Conservation (phyloP, 2,113 vertebrate species). For the Hypocryptadius cinnamomeus region DNA sequence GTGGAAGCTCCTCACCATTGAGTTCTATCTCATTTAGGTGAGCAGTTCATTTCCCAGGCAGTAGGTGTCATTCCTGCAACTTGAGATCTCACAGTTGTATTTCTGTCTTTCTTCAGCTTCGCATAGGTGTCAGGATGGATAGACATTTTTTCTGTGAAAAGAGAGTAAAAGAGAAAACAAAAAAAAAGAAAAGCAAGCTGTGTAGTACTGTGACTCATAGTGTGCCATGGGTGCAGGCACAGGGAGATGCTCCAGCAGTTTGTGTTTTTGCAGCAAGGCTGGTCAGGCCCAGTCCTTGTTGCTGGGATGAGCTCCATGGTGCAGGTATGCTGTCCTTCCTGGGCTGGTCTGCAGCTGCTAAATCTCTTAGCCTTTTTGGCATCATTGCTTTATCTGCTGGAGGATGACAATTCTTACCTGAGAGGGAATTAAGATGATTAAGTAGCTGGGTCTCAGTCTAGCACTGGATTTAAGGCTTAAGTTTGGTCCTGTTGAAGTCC, state of each 20-base stretch:
- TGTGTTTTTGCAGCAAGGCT: background rate
- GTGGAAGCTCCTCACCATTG: background rate
- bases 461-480: constrained; percentile 8
- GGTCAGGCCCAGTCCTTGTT: background rate
- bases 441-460: background rate
- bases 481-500: background rate
- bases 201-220: background rate
- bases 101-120: background rate
- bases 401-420: background rate
- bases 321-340: background rate
- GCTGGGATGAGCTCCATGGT: background rate
- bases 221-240: accelerated
- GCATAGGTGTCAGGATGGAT: background rate
- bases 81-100: background rate
- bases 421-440: background rate
- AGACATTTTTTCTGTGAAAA: background rate
- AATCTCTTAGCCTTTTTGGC: background rate
- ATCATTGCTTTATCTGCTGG: background rate
- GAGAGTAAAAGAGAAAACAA: background rate
- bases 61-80: constrained; percentile 59
- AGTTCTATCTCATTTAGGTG: background rate
- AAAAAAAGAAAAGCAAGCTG: background rate
- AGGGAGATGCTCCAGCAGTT: background rate
- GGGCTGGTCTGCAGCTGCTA: background rate
- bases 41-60: constrained; percentile 43